A percentile compares a stretch with the other conserved stretches of the same genome.
Conservation (phyloP, 2,888 invertebrate genomes). For the Agrilus biguttatus region DNA sequence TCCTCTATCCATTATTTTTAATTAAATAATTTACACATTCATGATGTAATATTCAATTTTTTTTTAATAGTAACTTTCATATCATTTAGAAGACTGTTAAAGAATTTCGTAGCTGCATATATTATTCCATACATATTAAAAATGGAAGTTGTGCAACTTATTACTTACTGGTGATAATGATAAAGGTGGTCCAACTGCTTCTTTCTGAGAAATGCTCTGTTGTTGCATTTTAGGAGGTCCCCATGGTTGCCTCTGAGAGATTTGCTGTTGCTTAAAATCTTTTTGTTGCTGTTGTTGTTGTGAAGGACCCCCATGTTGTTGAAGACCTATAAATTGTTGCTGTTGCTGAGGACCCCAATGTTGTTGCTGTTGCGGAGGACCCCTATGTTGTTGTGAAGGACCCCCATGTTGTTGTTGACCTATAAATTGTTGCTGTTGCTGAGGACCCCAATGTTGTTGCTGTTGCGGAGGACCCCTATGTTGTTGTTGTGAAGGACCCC, state of each 20-base stretch:
- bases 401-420: not conserved
- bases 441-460: not conserved
- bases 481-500: not conserved
- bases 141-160: too few species aligned
- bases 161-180: too few species aligned
- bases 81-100: too few species aligned
- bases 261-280: constrained; percentile 6
- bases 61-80: too few species aligned
- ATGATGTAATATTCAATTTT: too few species aligned
- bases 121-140: too few species aligned
- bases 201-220: not conserved
- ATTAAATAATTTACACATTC: too few species aligned
- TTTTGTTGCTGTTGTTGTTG: not conserved
- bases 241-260: too few species aligned
- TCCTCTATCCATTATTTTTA: too few species aligned
- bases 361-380: not conserved
- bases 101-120: too few species aligned
- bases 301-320: not conserved
- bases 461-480: not conserved
- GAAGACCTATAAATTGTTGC: constrained; percentile 1
- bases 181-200: too few species aligned
- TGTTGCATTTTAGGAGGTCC: not conserved
- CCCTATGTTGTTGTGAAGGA: not conserved
- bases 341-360: constrained; percentile 6
- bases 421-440: not conserved